Base-by-base conservation (phyloP, 1,140 invertebrate genomes). In the Arion vulgaris region DNA sequence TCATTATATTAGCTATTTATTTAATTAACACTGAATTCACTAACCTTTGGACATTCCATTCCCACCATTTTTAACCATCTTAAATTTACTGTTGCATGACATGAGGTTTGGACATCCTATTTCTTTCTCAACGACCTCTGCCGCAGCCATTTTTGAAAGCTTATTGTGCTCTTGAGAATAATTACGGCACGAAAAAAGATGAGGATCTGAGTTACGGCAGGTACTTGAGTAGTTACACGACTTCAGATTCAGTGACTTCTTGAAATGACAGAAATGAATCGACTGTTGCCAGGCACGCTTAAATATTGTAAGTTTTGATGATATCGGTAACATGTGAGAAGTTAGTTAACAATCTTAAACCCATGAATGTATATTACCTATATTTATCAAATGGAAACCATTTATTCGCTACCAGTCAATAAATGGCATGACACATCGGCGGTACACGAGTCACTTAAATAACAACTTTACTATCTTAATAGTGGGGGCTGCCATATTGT, bases 1-100 rank as follows among this genome's bases (percentile, higher is more conserved):
- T 19, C 15, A 23, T 19, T 5, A 23, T 19, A 19, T 57, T 5
- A 19, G 26, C 26, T 2, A 57, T 23, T 57, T 57, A n/a, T 57
- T 57, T 19, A 19, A 23, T 11, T 57, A 4, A 19, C 17, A 57
- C 23, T 57, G 53, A 19, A 57, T 9, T 15, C 39, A 19, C 66
- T 36, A 39, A 71, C 78, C 39, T 57, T 36, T 68, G n/a, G 26
- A 26, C 69, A 80, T 49, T 34, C 79, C 69, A 39, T 39, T 71
- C 17, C 79, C 69, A n/a, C 19, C 53, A 45, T 32, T 2, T 32
- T 28, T 66, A 28, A 32, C 5, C 17, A 13, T 28, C n/a, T 34
- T 68, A 69, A 39, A 49, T 45, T 36, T 41, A 19, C 41, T 45
- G 38, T 41, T 1, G 41, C 28, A 80, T 19, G 28, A 32, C 0